Evolutionary conservation across 2,888 invertebrate genomes (phyloP).

Genomic region (Oligia latruncula): DNA sequence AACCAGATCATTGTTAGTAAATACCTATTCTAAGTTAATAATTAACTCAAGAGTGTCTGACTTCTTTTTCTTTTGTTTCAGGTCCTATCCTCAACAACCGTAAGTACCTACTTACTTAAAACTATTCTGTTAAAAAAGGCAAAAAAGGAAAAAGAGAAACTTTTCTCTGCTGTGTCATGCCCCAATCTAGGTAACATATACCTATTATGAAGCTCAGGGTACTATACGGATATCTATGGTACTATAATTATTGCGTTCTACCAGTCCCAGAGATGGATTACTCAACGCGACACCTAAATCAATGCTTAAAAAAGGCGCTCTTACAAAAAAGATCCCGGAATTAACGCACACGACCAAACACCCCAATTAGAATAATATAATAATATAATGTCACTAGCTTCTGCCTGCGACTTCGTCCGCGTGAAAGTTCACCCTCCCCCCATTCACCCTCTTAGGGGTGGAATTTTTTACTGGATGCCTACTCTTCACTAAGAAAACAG

Average conservation of each 20-base stretch:
- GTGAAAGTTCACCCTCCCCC: too few species aligned
- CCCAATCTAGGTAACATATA: background rate
- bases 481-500: too few species aligned
- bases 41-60: background rate
- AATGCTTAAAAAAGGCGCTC: too few species aligned
- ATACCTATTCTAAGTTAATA: background rate
- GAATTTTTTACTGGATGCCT: too few species aligned
- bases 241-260: background rate
- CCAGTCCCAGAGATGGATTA: background rate
- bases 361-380: too few species aligned
- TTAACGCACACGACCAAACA: too few species aligned
- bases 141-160: background rate
- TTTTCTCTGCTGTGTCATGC: background rate
- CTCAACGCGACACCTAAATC: background rate
- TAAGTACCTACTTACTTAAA: slow-evolving; percentile 56
- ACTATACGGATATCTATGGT: too few species aligned
- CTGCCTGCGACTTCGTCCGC: too few species aligned
- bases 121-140: background rate
- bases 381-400: too few species aligned
- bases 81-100: slow-evolving; percentile 41
- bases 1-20: background rate
- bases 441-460: too few species aligned
- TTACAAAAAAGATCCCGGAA: too few species aligned
- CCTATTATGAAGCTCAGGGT: background rate
- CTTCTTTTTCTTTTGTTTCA: slow-evolving; percentile 53